phyloP scores from a whole-genome alignment of 2,113 vertebrate genomes.

The Serilophus lunatus region DNA sequence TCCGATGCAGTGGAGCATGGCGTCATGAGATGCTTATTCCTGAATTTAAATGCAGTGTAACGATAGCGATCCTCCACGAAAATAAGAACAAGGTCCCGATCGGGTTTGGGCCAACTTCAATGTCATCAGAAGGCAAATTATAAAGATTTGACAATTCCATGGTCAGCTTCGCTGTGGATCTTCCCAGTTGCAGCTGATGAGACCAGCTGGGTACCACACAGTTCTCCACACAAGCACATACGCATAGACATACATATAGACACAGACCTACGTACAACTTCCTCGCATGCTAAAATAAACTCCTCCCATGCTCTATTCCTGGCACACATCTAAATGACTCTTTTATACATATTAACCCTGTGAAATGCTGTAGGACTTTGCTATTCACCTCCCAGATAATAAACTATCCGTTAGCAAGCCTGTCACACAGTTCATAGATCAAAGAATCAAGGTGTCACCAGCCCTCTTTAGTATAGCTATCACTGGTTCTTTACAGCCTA shows the following conservation, averaged over 20 bases:
- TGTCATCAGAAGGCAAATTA: slow-evolving; percentile 45
- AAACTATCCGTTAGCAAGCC: slow-evolving; percentile 70
- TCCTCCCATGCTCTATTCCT: slow-evolving; percentile 38
- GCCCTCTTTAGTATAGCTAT: slow-evolving; percentile 71
- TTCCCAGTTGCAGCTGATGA: slow-evolving; percentile 1
- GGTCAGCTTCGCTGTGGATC: neutral
- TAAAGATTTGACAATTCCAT: slow-evolving; percentile 53
- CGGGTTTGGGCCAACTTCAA: slow-evolving; percentile 23
- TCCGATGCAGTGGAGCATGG: slow-evolving; percentile 66
- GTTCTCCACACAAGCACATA: neutral
- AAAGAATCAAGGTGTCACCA: slow-evolving; percentile 75
- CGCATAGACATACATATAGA: neutral
- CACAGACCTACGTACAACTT: slow-evolving; percentile 23
- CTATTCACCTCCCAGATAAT: slow-evolving; percentile 64
- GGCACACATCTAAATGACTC: slow-evolving; percentile 56
- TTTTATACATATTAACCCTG: slow-evolving; percentile 66
- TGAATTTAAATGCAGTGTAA: slow-evolving; percentile 53
- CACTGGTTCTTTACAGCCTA: slow-evolving; percentile 65
- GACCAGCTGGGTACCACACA: neutral
- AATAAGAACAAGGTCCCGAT: neutral
- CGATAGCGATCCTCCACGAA: neutral
- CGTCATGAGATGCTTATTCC: slow-evolving; percentile 60
- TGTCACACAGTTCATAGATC: slow-evolving; percentile 73
- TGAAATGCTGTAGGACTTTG: slow-evolving; percentile 51
- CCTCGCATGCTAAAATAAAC: slow-evolving; percentile 41